Base-by-base conservation (phyloP, 2,888 invertebrate genomes). In the Apotomis betuletana region DNA sequence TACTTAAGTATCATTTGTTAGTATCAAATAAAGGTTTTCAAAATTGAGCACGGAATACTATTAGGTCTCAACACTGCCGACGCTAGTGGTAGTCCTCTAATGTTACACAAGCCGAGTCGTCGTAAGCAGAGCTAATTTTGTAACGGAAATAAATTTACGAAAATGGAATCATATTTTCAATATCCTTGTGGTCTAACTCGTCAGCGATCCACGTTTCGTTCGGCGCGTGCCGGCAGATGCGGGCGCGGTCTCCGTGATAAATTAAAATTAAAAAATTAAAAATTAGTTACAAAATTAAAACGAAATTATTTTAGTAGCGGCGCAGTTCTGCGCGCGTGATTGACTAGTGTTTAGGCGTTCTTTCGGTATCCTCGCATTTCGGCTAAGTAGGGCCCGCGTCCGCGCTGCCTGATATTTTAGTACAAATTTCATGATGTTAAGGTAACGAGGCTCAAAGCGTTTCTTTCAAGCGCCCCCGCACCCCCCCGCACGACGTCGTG, bases 381-480 rank as follows among this genome's bases (percentile, higher is more conserved):
- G 93, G 92, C 92, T 93, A 93, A 93, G 92, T 92, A 41, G 85
- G 88, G 87, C 81, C 90, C 90, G 92, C 90, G 91, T 90, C 89
- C 90, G 89, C 90, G 89, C 82, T 89, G 88, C 87, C 88, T 88
- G 92, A 92, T 92, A 91, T 93, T 92, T 93, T 93, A 93, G 93
- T 93, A 93, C 93, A 93, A 93, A 93, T 93, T 93, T 92, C 92
- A 92, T 87, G 91, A 92, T 90, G 90, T 92, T 92, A 93, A 93
- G 92, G 89, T 92, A 90, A 92, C 91, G 90, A 91, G 93, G 93
- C 93, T 93, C 92, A 93, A 93, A 93, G 92, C 93, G 90, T 92
- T 92, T 92, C 90, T 91, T 92, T 92, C 67, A 84, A 84, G 81
- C 88, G 78, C 87, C 86, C 81, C 85, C 87, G 84, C 85, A 83